Evolutionary conservation across 2,888 invertebrate genomes (phyloP), one percentile per base, ranked within the genome.

Genomic region (Eilema griseolum): DNA sequence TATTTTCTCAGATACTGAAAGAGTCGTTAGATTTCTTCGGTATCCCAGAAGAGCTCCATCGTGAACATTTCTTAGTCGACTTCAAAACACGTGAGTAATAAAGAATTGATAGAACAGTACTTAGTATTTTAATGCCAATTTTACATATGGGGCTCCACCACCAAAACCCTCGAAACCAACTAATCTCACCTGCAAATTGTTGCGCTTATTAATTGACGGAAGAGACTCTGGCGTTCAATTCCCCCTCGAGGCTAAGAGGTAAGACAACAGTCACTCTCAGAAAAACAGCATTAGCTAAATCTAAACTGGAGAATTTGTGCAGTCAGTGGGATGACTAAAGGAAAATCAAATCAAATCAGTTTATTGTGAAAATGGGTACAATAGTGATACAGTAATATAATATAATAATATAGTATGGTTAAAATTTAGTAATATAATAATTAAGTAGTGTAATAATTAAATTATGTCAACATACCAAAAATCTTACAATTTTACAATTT

Each of bases 1-100:
- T 99, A 82, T 99, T 99, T 89, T 97, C 97, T 84, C 98, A 99
- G 89, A 98, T 99, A 82, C 95, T 99, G n/a, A 96, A 98, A 79
- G 99, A 99, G 91, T 98, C 99, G 0, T 94, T 99, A 26, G 99
- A 99, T 87, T 99, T 99, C 94, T 99, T 99, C 90, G 98, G 99
- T 62, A 99, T 99, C 75, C 98, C 99, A 57, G 99, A 99, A 84
- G 96, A 97, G 71, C 96, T 98, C 80, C 98, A 99, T 67, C 97
- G 97, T 77, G 98, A 98, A 90, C 99, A 98, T 89, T 99, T 99
- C 86, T 95, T 99, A n/a, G 98, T 99, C 1, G 99, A 99, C 90
- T 98, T 99, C 81, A 99, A 99, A 96, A 99, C 99, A 70, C 98
- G 99, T 99, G 95, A 96, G 97, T 94, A 26, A 24, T 63, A 37